Evolutionary conservation across 2,888 invertebrate genomes (phyloP).

Genomic region (Agrenia bidenticulata): DNA sequence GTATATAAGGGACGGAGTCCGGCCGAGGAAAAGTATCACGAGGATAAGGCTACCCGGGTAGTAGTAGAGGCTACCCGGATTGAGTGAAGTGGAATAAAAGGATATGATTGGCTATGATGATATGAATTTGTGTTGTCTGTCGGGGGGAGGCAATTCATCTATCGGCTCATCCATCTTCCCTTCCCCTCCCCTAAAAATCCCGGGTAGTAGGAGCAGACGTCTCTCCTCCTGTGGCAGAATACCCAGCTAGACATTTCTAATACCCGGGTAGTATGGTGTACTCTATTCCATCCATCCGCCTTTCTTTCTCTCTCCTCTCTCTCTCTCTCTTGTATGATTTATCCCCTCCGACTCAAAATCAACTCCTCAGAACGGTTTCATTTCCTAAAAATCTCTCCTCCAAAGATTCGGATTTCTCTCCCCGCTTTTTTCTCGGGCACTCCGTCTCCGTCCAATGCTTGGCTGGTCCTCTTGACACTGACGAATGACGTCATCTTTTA

Average conservation of each 20-base stretch:
- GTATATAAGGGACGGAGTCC: no score
- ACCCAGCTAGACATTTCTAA: not conserved
- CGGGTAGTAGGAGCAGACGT: no score
- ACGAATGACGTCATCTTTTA: conserved; percentile 45
- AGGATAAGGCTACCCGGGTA: no score
- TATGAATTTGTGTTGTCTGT: conserved; percentile 12
- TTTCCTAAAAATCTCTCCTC: conserved; percentile 18
- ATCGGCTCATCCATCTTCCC: not conserved
- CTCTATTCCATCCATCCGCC: not conserved
- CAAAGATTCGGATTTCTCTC: no score
- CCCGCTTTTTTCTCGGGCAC: conserved; percentile 1
- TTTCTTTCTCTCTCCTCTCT: no score
- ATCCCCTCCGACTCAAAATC: conserved; percentile 9
- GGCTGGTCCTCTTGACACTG: conserved; percentile 24
- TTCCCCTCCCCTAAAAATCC: no score
- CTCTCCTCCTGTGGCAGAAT: not conserved
- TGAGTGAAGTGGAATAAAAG: conserved; percentile 12
- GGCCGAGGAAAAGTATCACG: no score
- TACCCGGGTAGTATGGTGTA: conserved; percentile 5
- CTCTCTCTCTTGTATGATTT: conserved; percentile 11
- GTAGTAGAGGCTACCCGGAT: not conserved
- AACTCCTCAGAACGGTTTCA: conserved; percentile 11
- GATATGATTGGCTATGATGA: conserved; percentile 9
- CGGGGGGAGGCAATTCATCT: conserved; percentile 10
- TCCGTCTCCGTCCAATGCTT: conserved; percentile 19